These are phyloP conservation scores for Aricia agestis DNA, from an alignment of 1,140 invertebrate species.

Conservation along the genomic window DNA sequence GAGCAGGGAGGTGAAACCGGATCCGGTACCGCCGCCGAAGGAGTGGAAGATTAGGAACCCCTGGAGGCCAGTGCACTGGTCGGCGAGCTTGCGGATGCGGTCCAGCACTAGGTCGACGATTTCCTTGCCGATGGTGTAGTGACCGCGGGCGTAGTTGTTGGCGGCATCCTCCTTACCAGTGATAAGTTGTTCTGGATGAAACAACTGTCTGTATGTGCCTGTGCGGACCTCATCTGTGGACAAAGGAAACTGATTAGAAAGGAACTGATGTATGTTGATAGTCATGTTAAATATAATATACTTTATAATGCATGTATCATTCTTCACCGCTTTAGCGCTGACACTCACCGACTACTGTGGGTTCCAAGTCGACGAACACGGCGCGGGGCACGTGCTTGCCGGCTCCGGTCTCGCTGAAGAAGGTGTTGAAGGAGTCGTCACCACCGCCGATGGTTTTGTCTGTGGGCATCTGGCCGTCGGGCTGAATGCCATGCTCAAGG, in stretches of 20 bases:
- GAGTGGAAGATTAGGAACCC: conserved; percentile 95
- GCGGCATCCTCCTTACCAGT: conserved; percentile 93
- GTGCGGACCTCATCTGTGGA: conserved; percentile 84
- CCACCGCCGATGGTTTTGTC: conserved; percentile 81
- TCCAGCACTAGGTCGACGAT: conserved; percentile 89
- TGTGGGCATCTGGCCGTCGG: conserved; percentile 82
- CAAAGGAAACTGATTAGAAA: conserved; percentile 16
- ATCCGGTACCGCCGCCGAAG: conserved; percentile 93
- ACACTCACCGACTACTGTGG: conserved; percentile 88
- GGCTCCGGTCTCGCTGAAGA: conserved; percentile 93
- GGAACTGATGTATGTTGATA: neutral
- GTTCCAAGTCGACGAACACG: conserved; percentile 92
- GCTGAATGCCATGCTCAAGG: conserved; percentile 90
- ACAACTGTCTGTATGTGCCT: conserved; percentile 89
- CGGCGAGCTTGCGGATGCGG: conserved; percentile 87
- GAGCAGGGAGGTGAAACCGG: conserved; percentile 91
- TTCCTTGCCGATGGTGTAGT: conserved; percentile 95
- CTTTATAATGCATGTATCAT: no score
- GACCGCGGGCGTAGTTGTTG: conserved; percentile 92
- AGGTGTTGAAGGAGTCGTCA: conserved; percentile 92
- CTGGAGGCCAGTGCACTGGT: conserved; percentile 92
- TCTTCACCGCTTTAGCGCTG: no score
- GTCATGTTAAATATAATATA: no score
- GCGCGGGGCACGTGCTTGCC: conserved; percentile 92
- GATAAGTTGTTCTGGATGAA: conserved; percentile 91